Evolutionary conservation across 2,113 vertebrate species (phyloP).

Genomic region (Rostratula benghalensis): DNA sequence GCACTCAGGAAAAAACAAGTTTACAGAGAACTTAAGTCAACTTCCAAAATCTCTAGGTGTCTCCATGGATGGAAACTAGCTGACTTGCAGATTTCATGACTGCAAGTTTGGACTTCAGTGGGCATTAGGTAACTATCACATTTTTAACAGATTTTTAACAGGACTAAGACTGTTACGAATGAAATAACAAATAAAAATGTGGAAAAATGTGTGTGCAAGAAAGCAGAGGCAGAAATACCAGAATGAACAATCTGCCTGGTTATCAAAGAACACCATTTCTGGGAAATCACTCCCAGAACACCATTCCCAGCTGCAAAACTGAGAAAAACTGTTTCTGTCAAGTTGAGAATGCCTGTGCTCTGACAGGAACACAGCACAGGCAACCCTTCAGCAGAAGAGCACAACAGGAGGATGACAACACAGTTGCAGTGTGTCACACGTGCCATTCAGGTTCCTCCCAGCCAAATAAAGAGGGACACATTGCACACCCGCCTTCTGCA

Average conservation of each 20-base stretch:
- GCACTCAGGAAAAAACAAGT: neutral
- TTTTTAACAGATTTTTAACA: neutral
- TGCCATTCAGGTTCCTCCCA: neutral
- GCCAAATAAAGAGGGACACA: neutral
- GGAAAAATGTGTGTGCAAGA: fast-evolving
- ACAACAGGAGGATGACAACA: neutral
- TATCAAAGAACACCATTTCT: neutral
- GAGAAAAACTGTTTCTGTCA: neutral
- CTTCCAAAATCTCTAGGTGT: neutral
- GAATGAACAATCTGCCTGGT: neutral
- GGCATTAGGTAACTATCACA: neutral
- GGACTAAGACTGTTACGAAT: neutral
- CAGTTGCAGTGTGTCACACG: fast-evolving
- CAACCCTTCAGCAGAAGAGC: neutral
- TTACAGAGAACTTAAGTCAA: neutral
- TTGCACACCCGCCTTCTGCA: neutral
- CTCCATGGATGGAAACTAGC: neutral
- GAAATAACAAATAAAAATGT: neutral
- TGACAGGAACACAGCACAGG: neutral
- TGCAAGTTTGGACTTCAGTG: neutral
- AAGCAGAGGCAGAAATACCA: neutral
- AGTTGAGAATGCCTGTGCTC: neutral
- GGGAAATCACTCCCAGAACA: neutral
- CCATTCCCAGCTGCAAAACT: fast-evolving
- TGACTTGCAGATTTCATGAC: neutral